Evolutionary conservation across 2,113 vertebrate species (phyloP).

Genomic region (Hyla sarda): DNA sequence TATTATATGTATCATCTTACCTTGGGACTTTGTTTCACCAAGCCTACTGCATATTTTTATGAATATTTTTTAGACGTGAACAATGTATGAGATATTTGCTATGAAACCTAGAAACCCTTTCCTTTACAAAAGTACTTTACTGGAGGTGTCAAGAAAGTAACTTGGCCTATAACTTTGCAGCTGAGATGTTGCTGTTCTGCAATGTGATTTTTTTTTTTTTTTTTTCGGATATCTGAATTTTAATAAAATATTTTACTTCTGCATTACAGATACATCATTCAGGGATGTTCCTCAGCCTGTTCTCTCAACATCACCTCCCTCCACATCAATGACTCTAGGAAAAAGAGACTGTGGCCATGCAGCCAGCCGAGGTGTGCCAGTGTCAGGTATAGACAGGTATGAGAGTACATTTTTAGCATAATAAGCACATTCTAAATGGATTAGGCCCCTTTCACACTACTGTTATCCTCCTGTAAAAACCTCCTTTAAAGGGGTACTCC

Average conservation of each 20-base stretch:
- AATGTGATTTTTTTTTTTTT: not conserved
- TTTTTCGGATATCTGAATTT: not conserved
- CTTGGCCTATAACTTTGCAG: not conserved
- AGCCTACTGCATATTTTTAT: too few relatives aligned
- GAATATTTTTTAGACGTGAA: too few relatives aligned
- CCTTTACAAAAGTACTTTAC: too few relatives aligned
- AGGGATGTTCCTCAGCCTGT: slow-evolving; percentile 74
- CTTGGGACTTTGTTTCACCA: too few relatives aligned
- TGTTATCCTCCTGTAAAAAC: too few relatives aligned
- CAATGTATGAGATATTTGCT: too few relatives aligned
- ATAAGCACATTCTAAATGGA: not conserved
- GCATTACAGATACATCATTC: slow-evolving; percentile 79
- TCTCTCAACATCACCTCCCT: slow-evolving; percentile 63
- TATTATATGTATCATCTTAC: too few relatives aligned
- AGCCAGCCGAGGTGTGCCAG: slow-evolving; percentile 77
- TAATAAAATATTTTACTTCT: not conserved
- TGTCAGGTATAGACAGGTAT: slow-evolving; percentile 79
- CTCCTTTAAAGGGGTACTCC: too few relatives aligned
- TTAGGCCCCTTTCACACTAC: too few relatives aligned
- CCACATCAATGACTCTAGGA: slow-evolving; percentile 76
- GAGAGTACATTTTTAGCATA: not conserved
- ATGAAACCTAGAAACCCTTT: too few relatives aligned
- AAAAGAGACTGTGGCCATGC: slow-evolving; percentile 72
- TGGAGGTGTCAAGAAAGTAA: too few relatives aligned
- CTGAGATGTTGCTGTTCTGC: not conserved